These are phyloP conservation scores for Chlorodrepanis virens DNA, from an alignment of 2,113 vertebrate genomes.

Conservation along the genomic window DNA sequence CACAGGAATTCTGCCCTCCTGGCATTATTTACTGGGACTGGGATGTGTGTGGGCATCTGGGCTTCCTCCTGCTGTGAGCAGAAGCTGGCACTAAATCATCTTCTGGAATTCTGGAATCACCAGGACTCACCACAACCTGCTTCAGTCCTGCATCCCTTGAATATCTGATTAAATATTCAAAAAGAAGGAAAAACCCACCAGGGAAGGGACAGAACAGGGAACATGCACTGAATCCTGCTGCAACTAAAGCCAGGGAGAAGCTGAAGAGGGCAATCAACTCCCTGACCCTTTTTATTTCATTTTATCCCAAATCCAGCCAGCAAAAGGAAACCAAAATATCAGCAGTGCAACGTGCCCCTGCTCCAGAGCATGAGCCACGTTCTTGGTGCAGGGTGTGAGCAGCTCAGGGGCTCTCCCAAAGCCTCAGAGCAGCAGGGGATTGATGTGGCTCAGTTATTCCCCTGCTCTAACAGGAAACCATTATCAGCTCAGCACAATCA, in stretches of 20 bases:
- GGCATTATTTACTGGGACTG: neutral
- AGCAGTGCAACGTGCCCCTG: neutral
- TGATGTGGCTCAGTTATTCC: neutral
- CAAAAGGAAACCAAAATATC: neutral
- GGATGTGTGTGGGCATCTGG: neutral
- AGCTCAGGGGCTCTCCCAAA: neutral
- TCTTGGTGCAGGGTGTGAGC: neutral
- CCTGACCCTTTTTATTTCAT: neutral
- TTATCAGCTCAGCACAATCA: conserved; percentile 28
- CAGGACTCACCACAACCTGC: neutral
- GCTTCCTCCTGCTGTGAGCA: neutral
- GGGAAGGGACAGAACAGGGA: neutral
- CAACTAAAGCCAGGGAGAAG: neutral
- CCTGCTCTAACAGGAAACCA: conserved; percentile 33
- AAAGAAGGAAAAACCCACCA: neutral
- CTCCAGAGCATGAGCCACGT: neutral
- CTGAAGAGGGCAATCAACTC: neutral
- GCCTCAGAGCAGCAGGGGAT: neutral
- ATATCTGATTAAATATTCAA: neutral
- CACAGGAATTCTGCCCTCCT: neutral
- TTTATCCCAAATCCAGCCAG: neutral
- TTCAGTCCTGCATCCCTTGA: neutral
- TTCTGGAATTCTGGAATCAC: neutral
- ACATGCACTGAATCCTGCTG: neutral
- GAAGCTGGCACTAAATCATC: neutral